phyloP scores from a whole-genome alignment of 2,113 vertebrate genomes.

The Semnornis frantzii region DNA sequence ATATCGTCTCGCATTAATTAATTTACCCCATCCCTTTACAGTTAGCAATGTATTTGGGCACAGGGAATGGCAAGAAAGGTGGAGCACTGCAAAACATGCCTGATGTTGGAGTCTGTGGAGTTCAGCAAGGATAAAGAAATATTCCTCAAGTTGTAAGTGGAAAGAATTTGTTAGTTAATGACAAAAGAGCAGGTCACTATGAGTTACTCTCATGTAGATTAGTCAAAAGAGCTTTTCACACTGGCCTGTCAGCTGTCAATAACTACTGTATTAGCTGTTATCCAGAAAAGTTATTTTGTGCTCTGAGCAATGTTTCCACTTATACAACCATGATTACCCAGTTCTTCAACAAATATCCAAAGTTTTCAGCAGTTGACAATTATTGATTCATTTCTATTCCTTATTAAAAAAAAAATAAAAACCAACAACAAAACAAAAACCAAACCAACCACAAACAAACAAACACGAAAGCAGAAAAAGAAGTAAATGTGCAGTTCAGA shows the following conservation, averaged over 20 bases:
- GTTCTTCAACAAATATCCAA: slow-evolving; percentile 55
- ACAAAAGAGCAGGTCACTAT: not conserved
- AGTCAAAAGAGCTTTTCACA: not conserved
- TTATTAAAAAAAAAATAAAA: not conserved
- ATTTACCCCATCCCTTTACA: no score
- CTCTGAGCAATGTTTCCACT: not conserved
- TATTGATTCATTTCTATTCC: slow-evolving; percentile 44
- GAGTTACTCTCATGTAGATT: not conserved
- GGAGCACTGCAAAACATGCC: not conserved
- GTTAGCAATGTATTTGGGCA: not conserved
- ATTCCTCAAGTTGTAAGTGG: not conserved
- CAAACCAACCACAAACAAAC: not conserved
- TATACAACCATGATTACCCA: slow-evolving; percentile 50
- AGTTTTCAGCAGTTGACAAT: slow-evolving; percentile 23
- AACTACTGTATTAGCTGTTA: not conserved
- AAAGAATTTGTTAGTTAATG: not conserved
- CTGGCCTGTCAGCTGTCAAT: slow-evolving; percentile 29
- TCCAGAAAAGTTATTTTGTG: slow-evolving; percentile 38
- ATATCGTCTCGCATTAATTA: no score
- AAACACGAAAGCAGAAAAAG: not conserved
- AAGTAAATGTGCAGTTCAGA: not conserved
- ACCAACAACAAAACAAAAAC: not conserved
- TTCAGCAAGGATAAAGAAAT: not conserved
- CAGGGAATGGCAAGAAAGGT: not conserved
- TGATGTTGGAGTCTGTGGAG: not conserved